Evolutionary conservation across 2,888 invertebrate genomes (phyloP), one percentile per base, ranked within the genome.

Genomic region (Drosophila setosimentum): DNA sequence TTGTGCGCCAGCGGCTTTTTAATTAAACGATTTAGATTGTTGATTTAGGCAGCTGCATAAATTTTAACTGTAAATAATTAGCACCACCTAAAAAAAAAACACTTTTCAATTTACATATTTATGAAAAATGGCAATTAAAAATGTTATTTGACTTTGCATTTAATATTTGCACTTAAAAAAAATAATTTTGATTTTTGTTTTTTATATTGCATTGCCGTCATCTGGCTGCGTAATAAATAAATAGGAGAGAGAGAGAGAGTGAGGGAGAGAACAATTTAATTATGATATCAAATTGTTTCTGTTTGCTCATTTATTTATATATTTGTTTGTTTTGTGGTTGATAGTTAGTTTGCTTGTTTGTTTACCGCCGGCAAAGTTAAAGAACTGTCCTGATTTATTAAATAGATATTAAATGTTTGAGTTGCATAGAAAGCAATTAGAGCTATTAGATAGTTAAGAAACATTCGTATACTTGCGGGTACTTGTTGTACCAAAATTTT

Each of bases 11-110:
- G 77, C 70, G 80, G 76, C 76, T 75, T 81, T 85, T 85, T 88
- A 88, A 85, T 85, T 85, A 86, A 89, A 87, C 75, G 85, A 78
- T 87, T 86, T 87, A 84, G 78, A 82, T 67, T 89, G 85, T 87
- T 87, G 83, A 87, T 83, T 87, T 87, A 87, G 89, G 83, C 87
- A 71, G 66, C 70, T 77, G 85, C 79, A 84, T 75, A 81, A 87
- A 86, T 86, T 86, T 77, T 83, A 79, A 84, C 87, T 83, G 81
- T 76, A 87, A 84, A 87, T 87, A 87, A 84, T 85, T 85, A 83
- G 73, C 71, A 53, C 10, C 3, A 40, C 1, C 3, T 27, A 40
- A 54, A 57, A 76, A 75, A 78, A 49, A 78, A 66, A 50, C 63
- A 62, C 32, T 67, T 76, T 69, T 62, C 62, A 67, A 77, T 78